These are phyloP conservation scores for Lysiphlebus fabarum DNA, from an alignment of 1,140 invertebrate species.

Conservation along the genomic window DNA sequence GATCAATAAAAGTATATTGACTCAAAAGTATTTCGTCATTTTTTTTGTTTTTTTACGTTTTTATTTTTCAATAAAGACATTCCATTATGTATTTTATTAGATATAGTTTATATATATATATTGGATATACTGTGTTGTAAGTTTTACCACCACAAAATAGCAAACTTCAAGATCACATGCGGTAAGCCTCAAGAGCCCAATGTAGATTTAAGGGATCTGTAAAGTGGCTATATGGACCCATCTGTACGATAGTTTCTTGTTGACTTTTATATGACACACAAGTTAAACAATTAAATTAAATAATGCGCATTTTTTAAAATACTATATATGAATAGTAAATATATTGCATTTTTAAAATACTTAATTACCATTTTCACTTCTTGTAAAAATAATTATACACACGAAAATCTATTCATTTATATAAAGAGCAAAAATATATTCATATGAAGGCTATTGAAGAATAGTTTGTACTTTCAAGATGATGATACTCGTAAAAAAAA, in stretches of 20 bases:
- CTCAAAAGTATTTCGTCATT: too few relatives aligned
- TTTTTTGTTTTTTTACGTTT: too few relatives aligned
- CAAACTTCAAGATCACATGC: conserved; percentile 15
- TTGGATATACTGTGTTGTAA: not conserved
- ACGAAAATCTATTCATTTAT: not conserved
- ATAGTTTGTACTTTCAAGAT: too few relatives aligned
- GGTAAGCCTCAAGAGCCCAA: conserved; percentile 15
- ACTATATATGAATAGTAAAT: conserved; percentile 6
- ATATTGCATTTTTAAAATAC: not conserved
- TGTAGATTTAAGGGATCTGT: conserved; percentile 17
- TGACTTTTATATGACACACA: not conserved
- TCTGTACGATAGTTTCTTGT: conserved; percentile 10
- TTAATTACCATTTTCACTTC: not conserved
- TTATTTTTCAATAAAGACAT: too few relatives aligned
- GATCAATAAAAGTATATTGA: too few relatives aligned
- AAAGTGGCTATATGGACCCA: conserved; percentile 10
- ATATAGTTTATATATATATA: conserved; percentile 45
- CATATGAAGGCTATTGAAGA: too few relatives aligned
- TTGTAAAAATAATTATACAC: not conserved
- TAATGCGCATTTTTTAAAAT: conserved; percentile 1
- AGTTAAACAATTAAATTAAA: conserved; percentile 13
- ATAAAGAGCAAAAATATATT: too few relatives aligned
- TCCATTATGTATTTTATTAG: too few relatives aligned
- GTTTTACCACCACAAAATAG: not conserved
- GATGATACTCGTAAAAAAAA: too few relatives aligned